These are phyloP conservation scores for Chrysolina haemoptera DNA, from an alignment of 2,888 invertebrate genomes.

Conservation along the genomic window DNA sequence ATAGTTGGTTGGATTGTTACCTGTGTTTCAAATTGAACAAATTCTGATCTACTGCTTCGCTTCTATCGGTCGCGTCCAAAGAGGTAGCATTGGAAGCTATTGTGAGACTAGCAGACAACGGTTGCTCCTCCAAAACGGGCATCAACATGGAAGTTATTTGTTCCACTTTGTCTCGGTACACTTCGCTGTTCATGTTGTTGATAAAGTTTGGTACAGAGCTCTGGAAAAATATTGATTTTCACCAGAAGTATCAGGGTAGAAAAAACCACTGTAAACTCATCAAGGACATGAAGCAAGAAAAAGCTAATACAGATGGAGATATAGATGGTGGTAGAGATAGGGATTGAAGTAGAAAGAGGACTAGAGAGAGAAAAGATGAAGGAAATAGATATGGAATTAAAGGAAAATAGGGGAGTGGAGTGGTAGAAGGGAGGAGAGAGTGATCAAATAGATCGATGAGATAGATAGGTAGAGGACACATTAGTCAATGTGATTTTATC, in stretches of 20 bases:
- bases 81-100: conserved; percentile 26
- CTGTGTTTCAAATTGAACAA: conserved; percentile 48
- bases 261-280: too few relatives aligned
- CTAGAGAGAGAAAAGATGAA: too few relatives aligned
- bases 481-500: background rate
- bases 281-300: too few relatives aligned
- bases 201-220: conserved; percentile 49
- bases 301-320: too few relatives aligned
- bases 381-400: too few relatives aligned
- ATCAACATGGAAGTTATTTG: conserved; percentile 32
- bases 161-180: conserved; percentile 47
- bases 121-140: conserved; percentile 39
- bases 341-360: too few relatives aligned
- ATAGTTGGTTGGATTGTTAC: conserved; percentile 32
- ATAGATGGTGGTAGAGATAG: too few relatives aligned
- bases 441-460: too few relatives aligned
- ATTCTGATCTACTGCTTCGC: conserved; percentile 42
- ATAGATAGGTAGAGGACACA: too few relatives aligned
- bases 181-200: conserved; percentile 48
- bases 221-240: conserved; percentile 41
- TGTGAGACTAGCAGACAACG: conserved; percentile 3
- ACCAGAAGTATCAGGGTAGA: too few relatives aligned
- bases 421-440: too few relatives aligned
- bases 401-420: too few relatives aligned
- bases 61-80: conserved; percentile 36